Percentiles rank a stretch among this genome's conserved stretches.
phyloP scores from a whole-genome alignment of 2,888 invertebrate species.

The Lathronympha strigana region DNA sequence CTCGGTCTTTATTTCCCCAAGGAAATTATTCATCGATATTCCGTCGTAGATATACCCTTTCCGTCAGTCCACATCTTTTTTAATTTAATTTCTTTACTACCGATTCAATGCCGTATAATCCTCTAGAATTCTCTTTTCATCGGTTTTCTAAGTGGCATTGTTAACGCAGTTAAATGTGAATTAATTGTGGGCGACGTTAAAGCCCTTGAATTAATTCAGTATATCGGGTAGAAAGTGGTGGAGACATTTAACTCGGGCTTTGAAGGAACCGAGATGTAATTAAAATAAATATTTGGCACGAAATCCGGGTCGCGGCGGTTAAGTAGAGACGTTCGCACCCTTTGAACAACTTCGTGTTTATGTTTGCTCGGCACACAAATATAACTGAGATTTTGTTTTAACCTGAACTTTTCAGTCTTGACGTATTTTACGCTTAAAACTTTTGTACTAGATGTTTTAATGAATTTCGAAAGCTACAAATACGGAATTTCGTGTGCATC shows the following conservation, averaged over 20 bases:
- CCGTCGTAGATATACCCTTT: conserved; percentile 50
- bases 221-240: conserved; percentile 63
- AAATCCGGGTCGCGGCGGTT: conserved; percentile 79
- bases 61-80: conserved; percentile 48
- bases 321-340: conserved; percentile 79
- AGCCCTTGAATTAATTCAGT: conserved; percentile 57
- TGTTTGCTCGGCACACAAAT: conserved; percentile 81
- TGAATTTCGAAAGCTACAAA: not conserved
- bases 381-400: conserved; percentile 75
- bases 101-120: conserved; percentile 43
- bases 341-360: conserved; percentile 82
- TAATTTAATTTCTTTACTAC: conserved; percentile 50
- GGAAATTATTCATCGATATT: conserved; percentile 59
- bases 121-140: conserved; percentile 36
- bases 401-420: conserved; percentile 50
- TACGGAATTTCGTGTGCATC: not conserved
- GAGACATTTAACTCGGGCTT: conserved; percentile 70
- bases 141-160: conserved; percentile 26
- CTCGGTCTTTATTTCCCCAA: conserved; percentile 57
- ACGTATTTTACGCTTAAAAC: not conserved
- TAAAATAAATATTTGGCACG: conserved; percentile 83
- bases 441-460: not conserved
- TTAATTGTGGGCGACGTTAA: conserved; percentile 42
- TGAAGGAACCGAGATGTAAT: conserved; percentile 77
- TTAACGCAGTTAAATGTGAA: conserved; percentile 32